phyloP scores from a whole-genome alignment of 2,888 invertebrate species.

The Drosophila kambysellisi region DNA sequence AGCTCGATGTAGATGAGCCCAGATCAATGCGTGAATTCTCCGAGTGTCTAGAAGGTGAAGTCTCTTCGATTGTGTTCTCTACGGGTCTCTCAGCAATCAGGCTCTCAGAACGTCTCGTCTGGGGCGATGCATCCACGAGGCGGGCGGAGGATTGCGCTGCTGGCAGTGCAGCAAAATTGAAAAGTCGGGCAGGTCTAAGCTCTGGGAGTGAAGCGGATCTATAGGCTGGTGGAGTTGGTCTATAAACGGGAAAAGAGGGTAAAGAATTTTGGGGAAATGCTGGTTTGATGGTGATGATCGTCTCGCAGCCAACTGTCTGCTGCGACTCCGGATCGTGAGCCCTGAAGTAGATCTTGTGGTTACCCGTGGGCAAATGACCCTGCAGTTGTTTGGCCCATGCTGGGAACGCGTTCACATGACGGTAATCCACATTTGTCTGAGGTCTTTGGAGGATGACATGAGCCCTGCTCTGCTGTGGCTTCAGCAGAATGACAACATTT shows the following conservation, averaged over 20 bases:
- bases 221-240: not conserved
- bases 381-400: slow-evolving; percentile 88
- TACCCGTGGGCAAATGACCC: slow-evolving; percentile 87
- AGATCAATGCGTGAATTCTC: slow-evolving; percentile 55
- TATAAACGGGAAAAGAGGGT: not conserved
- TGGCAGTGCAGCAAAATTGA: not conserved
- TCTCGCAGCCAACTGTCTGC: slow-evolving; percentile 87
- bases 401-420: slow-evolving; percentile 87
- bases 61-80: slow-evolving; percentile 1
- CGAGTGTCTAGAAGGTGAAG: not conserved
- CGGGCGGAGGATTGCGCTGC: slow-evolving; percentile 12
- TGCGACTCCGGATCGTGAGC: slow-evolving; percentile 87
- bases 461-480: slow-evolving; percentile 81
- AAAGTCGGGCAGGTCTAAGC: not conserved
- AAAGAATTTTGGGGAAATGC: slow-evolving; percentile 79
- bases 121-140: slow-evolving; percentile 14
- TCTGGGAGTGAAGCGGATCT: slow-evolving; percentile 3
- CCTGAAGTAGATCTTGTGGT: slow-evolving; percentile 87
- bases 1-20: slow-evolving; percentile 71
- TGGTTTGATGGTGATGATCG: slow-evolving; percentile 87
- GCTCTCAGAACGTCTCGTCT: slow-evolving; percentile 10
- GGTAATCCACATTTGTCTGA: slow-evolving; percentile 89
- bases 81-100: slow-evolving; percentile 6
- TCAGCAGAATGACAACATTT: slow-evolving; percentile 87
- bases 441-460: slow-evolving; percentile 86